These are phyloP conservation scores for Natrix natrix DNA, from an alignment of 2,797 vertebrate genomes.

Conservation along the genomic window DNA sequence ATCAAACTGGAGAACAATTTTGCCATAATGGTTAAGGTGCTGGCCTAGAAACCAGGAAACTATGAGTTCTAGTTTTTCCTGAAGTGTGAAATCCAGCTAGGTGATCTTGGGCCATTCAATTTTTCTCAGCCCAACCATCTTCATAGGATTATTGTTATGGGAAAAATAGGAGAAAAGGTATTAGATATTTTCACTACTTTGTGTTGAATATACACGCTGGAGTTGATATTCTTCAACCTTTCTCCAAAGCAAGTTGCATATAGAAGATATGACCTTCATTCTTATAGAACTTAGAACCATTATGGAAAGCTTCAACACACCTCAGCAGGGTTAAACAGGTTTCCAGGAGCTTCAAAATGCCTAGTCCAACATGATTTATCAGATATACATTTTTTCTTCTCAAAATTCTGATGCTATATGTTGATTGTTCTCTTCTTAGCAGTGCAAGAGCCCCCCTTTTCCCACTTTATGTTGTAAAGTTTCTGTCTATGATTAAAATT, in stretches of 20 bases:
- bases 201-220: neutral
- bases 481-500: neutral
- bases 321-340: neutral
- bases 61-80: neutral
- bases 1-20: neutral
- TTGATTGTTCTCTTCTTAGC: neutral
- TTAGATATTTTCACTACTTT: neutral
- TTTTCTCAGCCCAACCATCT: neutral
- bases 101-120: neutral
- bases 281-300: neutral
- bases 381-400: neutral
- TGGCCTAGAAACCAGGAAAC: neutral
- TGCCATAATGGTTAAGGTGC: neutral
- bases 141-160: neutral
- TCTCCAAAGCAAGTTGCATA: neutral
- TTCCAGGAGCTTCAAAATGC: neutral
- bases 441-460: rapidly evolving
- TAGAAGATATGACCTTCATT: neutral
- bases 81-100: neutral
- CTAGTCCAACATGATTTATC: neutral
- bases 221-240: neutral
- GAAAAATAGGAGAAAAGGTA: neutral
- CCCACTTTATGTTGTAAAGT: neutral
- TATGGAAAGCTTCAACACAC: neutral
- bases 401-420: neutral